Percentiles rank a stretch among this genome's conserved stretches.
phyloP scores from a whole-genome alignment of 1,140 invertebrate genomes.

The Zaprionus gabonicus region DNA sequence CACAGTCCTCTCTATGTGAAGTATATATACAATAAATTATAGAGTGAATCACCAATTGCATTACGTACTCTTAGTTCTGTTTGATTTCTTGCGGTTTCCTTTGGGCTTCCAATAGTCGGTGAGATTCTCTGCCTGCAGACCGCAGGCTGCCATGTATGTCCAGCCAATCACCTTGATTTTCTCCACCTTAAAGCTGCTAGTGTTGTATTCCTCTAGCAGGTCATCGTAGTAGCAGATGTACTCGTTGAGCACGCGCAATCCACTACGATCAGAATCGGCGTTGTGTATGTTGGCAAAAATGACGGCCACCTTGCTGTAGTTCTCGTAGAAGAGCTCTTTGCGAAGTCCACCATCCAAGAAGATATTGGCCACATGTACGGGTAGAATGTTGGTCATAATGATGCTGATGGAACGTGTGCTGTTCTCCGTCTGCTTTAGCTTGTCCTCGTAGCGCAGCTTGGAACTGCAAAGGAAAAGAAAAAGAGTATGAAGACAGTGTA shows the following conservation, averaged over 20 bases:
- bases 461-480: conserved; percentile 6
- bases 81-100: background rate
- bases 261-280: conserved; percentile 87
- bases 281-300: conserved; percentile 96
- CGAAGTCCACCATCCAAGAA: conserved; percentile 87
- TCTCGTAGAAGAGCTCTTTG: conserved; percentile 92
- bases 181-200: conserved; percentile 86
- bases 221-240: conserved; percentile 95
- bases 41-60: background rate
- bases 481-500: too few species aligned
- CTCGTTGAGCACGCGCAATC: conserved; percentile 92
- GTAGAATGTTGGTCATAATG: conserved; percentile 93
- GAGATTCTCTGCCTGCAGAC: conserved; percentile 86
- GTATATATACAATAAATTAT: background rate
- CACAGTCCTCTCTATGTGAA: background rate
- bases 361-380: conserved; percentile 92
- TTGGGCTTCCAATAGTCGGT: conserved; percentile 11
- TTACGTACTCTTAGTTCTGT: background rate
- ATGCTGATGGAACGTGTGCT: conserved; percentile 91
- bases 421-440: conserved; percentile 90
- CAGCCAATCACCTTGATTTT: conserved; percentile 96
- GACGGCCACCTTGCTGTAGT: conserved; percentile 92
- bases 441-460: conserved; percentile 79
- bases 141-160: conserved; percentile 97
- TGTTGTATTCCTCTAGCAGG: conserved; percentile 37